phyloP scores from a whole-genome alignment of 2,113 vertebrate genomes.

The Actenoides lindsayi region DNA sequence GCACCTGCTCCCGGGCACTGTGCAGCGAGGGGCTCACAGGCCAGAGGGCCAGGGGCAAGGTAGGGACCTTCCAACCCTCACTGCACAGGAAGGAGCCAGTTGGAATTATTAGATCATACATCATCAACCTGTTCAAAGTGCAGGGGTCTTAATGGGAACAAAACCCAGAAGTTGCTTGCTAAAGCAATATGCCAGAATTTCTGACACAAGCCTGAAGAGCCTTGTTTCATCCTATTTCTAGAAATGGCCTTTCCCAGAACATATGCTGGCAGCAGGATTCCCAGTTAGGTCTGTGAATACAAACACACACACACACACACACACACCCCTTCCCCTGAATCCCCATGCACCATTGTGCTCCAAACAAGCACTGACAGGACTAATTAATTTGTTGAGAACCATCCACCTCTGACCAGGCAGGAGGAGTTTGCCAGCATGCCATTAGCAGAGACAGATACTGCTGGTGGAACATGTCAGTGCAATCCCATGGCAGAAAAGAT shows the following conservation, averaged over 20 bases:
- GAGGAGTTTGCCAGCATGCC: not conserved
- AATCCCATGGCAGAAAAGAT: not conserved
- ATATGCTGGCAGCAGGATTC: not conserved
- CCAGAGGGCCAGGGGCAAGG: not conserved
- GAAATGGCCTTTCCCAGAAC: not conserved
- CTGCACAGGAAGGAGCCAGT: not conserved
- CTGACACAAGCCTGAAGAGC: not conserved
- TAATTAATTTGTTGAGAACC: not conserved
- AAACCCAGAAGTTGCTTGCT: not conserved
- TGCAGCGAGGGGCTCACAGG: not conserved
- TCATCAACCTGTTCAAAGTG: not conserved
- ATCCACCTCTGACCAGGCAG: not conserved
- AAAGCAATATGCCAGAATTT: not conserved
- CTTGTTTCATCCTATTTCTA: not conserved
- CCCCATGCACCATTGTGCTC: not conserved
- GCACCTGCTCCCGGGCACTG: not conserved
- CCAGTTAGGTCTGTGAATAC: not conserved
- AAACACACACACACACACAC: not conserved
- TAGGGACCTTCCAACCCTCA: not conserved
- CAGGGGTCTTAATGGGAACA: not conserved
- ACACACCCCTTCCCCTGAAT: not conserved
- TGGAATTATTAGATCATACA: not conserved
- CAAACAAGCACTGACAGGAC: not conserved
- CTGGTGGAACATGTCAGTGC: not conserved
- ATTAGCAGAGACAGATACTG: not conserved